Percentiles rank a stretch among this genome's conserved stretches.
phyloP scores from a whole-genome alignment of 2,113 vertebrate species.

The Equus quagga region DNA sequence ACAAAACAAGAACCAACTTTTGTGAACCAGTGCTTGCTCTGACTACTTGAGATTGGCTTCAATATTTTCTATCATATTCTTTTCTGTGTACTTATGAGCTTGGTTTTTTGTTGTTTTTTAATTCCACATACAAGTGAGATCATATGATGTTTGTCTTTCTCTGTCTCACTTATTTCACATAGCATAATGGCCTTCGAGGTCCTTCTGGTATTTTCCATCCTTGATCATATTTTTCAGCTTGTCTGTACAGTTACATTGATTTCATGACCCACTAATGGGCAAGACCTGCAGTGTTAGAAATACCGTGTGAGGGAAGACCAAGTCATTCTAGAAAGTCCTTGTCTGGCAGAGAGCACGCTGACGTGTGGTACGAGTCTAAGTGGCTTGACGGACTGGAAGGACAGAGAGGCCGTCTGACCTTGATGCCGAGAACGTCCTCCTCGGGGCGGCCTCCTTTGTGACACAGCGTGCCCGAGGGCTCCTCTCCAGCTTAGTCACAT shows the following conservation, averaged over 20 bases:
- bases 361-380: rapidly evolving
- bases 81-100: neutral
- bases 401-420: neutral
- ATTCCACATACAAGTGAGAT: neutral
- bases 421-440: neutral
- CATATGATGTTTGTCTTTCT: neutral
- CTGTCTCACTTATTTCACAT: neutral
- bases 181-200: neutral
- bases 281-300: neutral
- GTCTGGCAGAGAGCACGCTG: neutral
- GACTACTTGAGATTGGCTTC: neutral
- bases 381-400: neutral
- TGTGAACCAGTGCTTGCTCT: neutral
- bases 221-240: neutral
- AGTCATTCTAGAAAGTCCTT: neutral
- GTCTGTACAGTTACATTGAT: neutral
- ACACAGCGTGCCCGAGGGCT: neutral
- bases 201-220: neutral
- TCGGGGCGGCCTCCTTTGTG: no score
- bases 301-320: neutral
- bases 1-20: neutral
- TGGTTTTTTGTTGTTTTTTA: neutral
- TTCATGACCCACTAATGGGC: neutral
- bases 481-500: neutral
- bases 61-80: neutral